phyloP scores from a whole-genome alignment of 2,797 vertebrate species.

The Sylvilagus floridanus region DNA sequence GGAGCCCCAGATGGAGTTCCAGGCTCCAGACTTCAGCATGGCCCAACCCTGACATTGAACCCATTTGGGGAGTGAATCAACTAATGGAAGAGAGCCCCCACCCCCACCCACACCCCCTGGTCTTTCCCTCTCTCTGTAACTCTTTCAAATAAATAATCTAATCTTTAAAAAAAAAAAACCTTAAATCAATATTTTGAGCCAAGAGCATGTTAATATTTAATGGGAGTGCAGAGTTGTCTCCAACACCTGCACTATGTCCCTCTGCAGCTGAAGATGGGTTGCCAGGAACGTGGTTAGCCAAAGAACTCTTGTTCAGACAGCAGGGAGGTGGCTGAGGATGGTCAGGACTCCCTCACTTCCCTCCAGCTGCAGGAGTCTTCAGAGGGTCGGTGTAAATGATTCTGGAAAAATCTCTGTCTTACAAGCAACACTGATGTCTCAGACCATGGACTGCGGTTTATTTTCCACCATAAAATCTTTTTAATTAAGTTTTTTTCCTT shows the following conservation, averaged over 20 bases:
- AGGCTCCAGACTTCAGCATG: too few relatives aligned
- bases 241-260: not conserved
- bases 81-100: too few relatives aligned
- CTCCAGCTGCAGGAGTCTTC: not conserved
- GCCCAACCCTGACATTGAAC: too few relatives aligned
- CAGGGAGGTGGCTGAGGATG: not conserved
- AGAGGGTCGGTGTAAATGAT: not conserved
- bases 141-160: too few relatives aligned
- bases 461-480: not conserved
- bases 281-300: not conserved
- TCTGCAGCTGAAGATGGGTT: not conserved
- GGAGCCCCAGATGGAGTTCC: too few relatives aligned
- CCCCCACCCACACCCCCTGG: too few relatives aligned
- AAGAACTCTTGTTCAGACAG: constrained; percentile 2
- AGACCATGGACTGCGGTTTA: not conserved
- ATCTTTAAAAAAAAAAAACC: too few relatives aligned
- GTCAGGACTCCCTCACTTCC: not conserved
- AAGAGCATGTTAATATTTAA: not conserved
- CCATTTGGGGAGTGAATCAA: too few relatives aligned
- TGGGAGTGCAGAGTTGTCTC: not conserved
- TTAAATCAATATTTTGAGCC: not conserved
- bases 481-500: too few relatives aligned
- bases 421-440: not conserved
- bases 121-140: too few relatives aligned
- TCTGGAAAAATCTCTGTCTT: not conserved